Base-by-base conservation (phyloP, 2,888 invertebrate genomes). In the Coremacera marginata region DNA sequence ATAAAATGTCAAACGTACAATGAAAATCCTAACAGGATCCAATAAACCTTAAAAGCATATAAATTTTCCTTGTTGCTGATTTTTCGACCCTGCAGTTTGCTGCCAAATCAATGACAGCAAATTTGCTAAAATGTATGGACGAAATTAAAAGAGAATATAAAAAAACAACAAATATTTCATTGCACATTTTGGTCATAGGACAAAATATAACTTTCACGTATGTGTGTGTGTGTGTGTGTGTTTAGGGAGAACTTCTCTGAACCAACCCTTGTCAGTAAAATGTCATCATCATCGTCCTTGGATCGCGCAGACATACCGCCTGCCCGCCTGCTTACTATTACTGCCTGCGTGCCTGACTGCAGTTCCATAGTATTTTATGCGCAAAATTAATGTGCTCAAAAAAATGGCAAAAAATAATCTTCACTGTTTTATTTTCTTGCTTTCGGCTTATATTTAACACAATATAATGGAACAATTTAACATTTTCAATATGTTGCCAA, bases 1-100 rank as follows among this genome's bases (percentile, higher is more conserved):
- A 74, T 74, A 65, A 74, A 74, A 74, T 34, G 51, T 74, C 55
- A 65, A 65, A 52, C 65, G 52, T 51, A 63, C 74, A 74, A 65
- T 65, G 65, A 65, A 52, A 74, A 65, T 55, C 65, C 52, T 74
- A 74, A 74, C 72, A 72, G 44, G 72, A 72, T 62, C 62, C 72
- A 72, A 72, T 72, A 72, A 72, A 72, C 62, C 37, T 60, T 37
- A 72, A 65, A 74, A 65, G 74, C 52, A 74, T 65, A 74, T 74
- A 65, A 74, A 74, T 74, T 73, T 57, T 25, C 16, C 37, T 63
- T 51, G 49, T 67, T 49, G 67, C 55, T 57, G 57, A 57, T 70
- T 70, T 57, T 37, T 27, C 65, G 34, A 44, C 14, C 51, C 22
- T 16, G 44, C 27, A 27, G 19, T 44, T 37, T 27, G 16, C n/a